phyloP scores from a whole-genome alignment of 2,113 vertebrate species.

The Callopanchax toddi region DNA sequence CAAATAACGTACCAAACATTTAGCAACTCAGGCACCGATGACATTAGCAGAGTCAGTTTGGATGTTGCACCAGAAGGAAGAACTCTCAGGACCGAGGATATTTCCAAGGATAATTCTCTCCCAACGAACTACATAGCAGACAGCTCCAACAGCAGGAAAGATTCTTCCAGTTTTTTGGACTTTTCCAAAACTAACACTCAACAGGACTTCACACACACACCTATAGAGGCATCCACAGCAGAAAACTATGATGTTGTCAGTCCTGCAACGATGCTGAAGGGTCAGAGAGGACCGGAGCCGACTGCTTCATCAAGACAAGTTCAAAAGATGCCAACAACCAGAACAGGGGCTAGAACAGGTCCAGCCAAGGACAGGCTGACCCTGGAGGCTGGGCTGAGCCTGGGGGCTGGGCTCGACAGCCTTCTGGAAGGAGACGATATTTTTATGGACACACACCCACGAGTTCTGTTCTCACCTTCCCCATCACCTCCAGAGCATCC shows the following conservation, averaged over 20 bases:
- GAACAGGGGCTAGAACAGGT: neutral
- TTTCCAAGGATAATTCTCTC: conserved; percentile 38
- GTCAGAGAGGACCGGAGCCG: conserved; percentile 19
- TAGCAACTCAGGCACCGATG: conserved; percentile 25
- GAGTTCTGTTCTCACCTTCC: conserved; percentile 79
- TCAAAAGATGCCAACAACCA: neutral
- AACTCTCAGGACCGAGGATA: conserved; percentile 32
- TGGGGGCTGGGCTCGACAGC: conserved; percentile 21
- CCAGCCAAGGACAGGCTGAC: conserved; percentile 8
- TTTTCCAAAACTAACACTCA: conserved; percentile 10
- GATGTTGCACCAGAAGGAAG: conserved; percentile 26
- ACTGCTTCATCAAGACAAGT: conserved; percentile 17
- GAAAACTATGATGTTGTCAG: conserved; percentile 9
- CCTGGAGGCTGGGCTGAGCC: conserved; percentile 24
- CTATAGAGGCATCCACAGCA: conserved; percentile 1
- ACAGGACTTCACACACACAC: conserved; percentile 22
- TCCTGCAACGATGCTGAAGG: conserved; percentile 10
- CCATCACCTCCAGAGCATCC: conserved; percentile 73
- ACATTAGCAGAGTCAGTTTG: neutral
- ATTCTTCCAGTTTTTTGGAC: conserved; percentile 18
- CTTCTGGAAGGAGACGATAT: conserved; percentile 69
- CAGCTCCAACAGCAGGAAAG: conserved; percentile 13
- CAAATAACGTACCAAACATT: conserved; percentile 13
- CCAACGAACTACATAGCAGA: conserved; percentile 51
- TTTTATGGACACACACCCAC: conserved; percentile 77